Percentiles rank a stretch among this genome's conserved stretches.
phyloP scores from a whole-genome alignment of 2,888 invertebrate genomes.

The Oscheius sp. region DNA sequence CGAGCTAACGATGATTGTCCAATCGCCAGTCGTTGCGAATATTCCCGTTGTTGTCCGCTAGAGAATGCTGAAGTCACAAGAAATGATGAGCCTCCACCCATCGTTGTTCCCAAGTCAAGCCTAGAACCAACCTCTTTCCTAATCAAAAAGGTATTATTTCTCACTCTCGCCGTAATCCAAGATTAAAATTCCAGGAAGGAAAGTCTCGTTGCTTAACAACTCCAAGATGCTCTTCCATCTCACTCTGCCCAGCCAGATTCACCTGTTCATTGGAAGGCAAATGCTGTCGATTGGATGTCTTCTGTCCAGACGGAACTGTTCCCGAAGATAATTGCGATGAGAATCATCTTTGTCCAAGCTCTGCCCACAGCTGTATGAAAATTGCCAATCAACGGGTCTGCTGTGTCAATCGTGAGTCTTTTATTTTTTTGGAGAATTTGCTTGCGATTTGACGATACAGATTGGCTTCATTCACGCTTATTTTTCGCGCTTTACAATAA shows the following conservation, averaged over 20 bases:
- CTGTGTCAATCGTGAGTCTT: conserved; percentile 24
- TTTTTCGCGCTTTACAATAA: no score
- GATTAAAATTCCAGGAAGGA: neutral
- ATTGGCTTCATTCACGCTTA: neutral
- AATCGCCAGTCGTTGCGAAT: conserved; percentile 51
- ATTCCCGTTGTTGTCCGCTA: conserved; percentile 56
- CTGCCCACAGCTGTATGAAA: conserved; percentile 46
- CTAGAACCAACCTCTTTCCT: conserved; percentile 4
- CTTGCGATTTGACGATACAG: neutral
- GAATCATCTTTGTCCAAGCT: conserved; percentile 49
- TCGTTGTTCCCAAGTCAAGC: conserved; percentile 7
- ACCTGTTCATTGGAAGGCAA: conserved; percentile 49
- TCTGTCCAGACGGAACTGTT: conserved; percentile 54
- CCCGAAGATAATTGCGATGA: conserved; percentile 50
- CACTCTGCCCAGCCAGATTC: conserved; percentile 54
- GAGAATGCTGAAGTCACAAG: conserved; percentile 19
- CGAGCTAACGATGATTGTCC: conserved; percentile 55
- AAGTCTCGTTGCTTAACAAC: conserved; percentile 43
- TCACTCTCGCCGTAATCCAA: neutral
- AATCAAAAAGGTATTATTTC: conserved; percentile 1
- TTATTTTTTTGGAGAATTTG: neutral
- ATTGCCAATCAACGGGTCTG: conserved; percentile 27
- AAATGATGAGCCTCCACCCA: conserved; percentile 16
- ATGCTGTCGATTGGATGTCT: conserved; percentile 47
- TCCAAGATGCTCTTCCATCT: conserved; percentile 37